Evolutionary conservation across 30 jellyfish, hydroid and myxozoan species (phyloP).

Genomic region (Pseudorhiza aurosa): DNA sequence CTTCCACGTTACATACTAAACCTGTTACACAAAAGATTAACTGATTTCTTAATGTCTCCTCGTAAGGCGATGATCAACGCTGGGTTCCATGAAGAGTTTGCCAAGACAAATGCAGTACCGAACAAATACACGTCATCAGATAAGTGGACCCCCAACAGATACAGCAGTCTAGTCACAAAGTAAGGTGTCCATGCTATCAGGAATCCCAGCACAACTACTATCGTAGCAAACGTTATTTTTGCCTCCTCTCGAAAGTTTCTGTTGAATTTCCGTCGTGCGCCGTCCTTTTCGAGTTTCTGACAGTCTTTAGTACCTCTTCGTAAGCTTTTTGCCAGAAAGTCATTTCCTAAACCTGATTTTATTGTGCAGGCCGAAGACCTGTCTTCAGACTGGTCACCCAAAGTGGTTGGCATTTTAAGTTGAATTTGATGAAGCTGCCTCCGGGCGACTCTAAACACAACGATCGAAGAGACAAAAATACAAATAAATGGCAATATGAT

Average conservation of each 20-base stretch:
- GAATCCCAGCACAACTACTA: slow-evolving; percentile 64
- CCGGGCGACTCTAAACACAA: slow-evolving; percentile 65
- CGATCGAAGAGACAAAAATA: slow-evolving; percentile 31
- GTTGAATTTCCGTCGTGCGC: background rate
- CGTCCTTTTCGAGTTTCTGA: background rate
- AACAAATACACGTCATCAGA: slow-evolving; percentile 45
- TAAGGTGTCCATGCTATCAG: slow-evolving; percentile 68
- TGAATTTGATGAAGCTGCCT: slow-evolving; percentile 43
- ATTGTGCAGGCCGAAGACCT: background rate
- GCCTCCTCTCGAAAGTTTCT: slow-evolving; percentile 66
- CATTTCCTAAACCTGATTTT: background rate
- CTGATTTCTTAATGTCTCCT: slow-evolving; percentile 42
- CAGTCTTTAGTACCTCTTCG: background rate
- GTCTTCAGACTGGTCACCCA: background rate
- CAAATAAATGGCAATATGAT: slow-evolving; percentile 45
- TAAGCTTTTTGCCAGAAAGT: background rate
- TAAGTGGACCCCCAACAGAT: slow-evolving; percentile 12
- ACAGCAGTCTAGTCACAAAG: slow-evolving; percentile 45
- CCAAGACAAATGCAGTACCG: slow-evolving; percentile 62
- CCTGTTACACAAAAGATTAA: background rate
- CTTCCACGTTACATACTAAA: no score
- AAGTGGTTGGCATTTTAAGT: slow-evolving; percentile 20
- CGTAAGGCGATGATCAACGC: slow-evolving; percentile 36
- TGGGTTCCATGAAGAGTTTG: slow-evolving; percentile 78
- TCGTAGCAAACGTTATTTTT: slow-evolving; percentile 61